Base-by-base conservation (phyloP, 2,888 invertebrate species). In the Nebria brevicollis region DNA sequence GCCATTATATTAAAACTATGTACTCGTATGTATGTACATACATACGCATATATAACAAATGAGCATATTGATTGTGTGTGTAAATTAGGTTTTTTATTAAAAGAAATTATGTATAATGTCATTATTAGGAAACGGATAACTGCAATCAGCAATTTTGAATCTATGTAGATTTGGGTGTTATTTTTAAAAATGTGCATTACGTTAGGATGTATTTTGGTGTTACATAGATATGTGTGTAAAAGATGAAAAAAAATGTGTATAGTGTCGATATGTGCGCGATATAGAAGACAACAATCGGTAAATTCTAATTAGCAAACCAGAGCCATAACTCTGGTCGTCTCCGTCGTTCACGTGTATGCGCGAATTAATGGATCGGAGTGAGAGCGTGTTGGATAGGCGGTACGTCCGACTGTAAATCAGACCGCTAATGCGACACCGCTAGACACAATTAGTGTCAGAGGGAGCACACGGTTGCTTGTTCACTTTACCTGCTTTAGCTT, bases 361-460 rank as follows among this genome's bases (percentile, higher is more conserved):
- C 54, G 54, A 68, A 25, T 25, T 68, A 68, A 25, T 25, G 68
- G 25, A 68, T 25, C 41, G 41, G 42, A 41, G 77, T 20, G 26
- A 68, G 54, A 13, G 34, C 25, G 66, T 68, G 42, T 13, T 20
- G 64, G 72, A 54, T 42, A 64, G 13, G 26, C n/a, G 68, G 65
- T 77, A 72, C 34, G 64, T 43, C 54, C 54, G 77, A 77, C 72
- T 54, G 54, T 77, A 77, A 77, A 77, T 77, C 77, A 77, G 77
- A 77, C 77, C 77, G 64, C 77, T 72, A 77, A 77, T 77, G 77
- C 54, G 77, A 77, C 77, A 77, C 72, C 70, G 20, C 70, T 70
- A 20, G 20, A 70, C 70, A 70, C 70, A 70, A 70, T 70, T 70
- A 70, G 70, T 70, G 70, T 70, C 70, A 70, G 20, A 25, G 26